Evolutionary conservation across 2,888 invertebrate species (phyloP).

Genomic region (Leucozona laternaria): DNA sequence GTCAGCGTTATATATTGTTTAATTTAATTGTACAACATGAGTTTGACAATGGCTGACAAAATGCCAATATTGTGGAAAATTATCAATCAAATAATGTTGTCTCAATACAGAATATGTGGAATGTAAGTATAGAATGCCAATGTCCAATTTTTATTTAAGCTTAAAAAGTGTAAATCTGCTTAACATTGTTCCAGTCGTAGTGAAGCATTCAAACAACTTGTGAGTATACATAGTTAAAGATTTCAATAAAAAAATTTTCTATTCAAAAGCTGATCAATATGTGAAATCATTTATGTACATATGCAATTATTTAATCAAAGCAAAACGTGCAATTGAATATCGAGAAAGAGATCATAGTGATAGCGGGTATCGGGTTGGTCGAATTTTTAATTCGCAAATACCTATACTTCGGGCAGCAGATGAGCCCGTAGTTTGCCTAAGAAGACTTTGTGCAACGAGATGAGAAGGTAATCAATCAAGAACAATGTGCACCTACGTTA

Average conservation of each 20-base stretch:
- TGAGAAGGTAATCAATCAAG: conserved; percentile 54
- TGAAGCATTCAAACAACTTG: not conserved
- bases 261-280: not conserved
- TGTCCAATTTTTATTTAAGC: too few species aligned
- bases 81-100: too few species aligned
- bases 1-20: too few species aligned
- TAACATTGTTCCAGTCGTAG: not conserved
- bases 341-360: not conserved
- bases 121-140: too few species aligned
- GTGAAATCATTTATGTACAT: conserved; percentile 5
- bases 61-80: too few species aligned
- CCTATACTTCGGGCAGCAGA: not conserved
- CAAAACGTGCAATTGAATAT: not conserved
- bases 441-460: conserved; percentile 21
- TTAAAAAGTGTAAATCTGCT: too few species aligned
- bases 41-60: too few species aligned
- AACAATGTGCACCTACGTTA: conserved; percentile 20
- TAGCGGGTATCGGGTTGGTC: not conserved
- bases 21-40: too few species aligned
- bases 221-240: not conserved
- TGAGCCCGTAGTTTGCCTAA: not conserved
- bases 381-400: conserved; percentile 35
- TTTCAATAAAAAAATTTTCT: not conserved
- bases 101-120: too few species aligned
- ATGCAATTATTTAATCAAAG: conserved; percentile 43